These are phyloP conservation scores for Diabrotica balteata DNA, from an alignment of 2,888 invertebrate species.

Conservation along the genomic window DNA sequence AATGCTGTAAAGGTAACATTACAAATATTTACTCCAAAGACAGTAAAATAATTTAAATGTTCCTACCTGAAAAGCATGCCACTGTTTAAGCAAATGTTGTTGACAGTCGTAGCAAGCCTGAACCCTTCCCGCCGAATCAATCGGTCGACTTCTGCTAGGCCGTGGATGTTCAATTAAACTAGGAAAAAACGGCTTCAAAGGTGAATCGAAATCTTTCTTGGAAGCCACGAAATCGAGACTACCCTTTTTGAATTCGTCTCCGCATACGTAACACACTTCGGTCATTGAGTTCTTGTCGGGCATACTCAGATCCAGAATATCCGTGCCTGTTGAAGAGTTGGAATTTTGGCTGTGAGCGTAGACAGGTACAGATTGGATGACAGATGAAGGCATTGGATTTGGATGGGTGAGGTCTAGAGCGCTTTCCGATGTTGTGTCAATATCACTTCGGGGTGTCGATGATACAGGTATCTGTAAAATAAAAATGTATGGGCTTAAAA, in stretches of 20 bases:
- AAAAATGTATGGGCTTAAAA: not conserved
- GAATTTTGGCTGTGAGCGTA: conserved; percentile 57
- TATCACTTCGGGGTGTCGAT: conserved; percentile 46
- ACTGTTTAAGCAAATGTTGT: conserved; percentile 85
- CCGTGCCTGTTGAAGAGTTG: conserved; percentile 73
- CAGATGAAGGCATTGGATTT: conserved; percentile 39
- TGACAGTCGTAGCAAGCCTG: conserved; percentile 86
- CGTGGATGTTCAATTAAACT: conserved; percentile 79
- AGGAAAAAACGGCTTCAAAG: conserved; percentile 54
- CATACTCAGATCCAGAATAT: conserved; percentile 89
- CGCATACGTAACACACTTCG: conserved; percentile 90
- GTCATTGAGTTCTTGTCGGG: conserved; percentile 91
- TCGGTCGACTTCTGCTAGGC: conserved; percentile 84
- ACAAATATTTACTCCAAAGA: not conserved
- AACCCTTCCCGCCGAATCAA: conserved; percentile 78
- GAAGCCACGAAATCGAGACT: conserved; percentile 75
- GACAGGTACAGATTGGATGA: conserved; percentile 45
- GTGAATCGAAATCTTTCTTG: conserved; percentile 62
- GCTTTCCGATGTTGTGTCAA: conserved; percentile 45
- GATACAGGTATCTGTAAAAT: conserved; percentile 46
- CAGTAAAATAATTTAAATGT: not conserved
- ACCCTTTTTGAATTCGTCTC: conserved; percentile 85
- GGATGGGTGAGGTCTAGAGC: conserved; percentile 66
- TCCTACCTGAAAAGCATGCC: conserved; percentile 70
- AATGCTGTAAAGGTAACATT: too few species aligned